Evolutionary conservation across 2,888 invertebrate species (phyloP), one percentile per base, ranked within the genome.

Genomic region (Drosophila demipolita): DNA sequence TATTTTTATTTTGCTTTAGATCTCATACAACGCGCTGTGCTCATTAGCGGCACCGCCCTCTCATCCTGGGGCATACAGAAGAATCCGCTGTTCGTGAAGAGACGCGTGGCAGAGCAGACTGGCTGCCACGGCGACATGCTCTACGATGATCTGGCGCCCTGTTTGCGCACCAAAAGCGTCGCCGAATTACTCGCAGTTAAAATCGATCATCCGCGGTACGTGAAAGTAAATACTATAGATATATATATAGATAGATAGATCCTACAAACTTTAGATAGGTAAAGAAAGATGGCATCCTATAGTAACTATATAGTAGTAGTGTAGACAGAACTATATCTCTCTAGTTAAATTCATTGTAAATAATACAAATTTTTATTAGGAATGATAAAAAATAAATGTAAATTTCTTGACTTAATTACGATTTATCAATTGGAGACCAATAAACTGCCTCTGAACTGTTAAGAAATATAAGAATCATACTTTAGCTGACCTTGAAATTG

Each of bases 51-150:
- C 68, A 98, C 98, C 67, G 97, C 97, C 32, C 94, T 98, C 80
- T 97, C 97, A 90, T 97, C 98, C 40, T 98, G 98, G 98, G 98
- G 98, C 74, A 94, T 98, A 89, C 97, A 97, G 93, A 95, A 96
- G 83, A 97, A 97, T 92, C 97, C 97, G 36, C 94, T 97, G 59
- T 95, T 95, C 87, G 96, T 97, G 88, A 97, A 97, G 93, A 95
- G 96, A 91, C 95, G 95, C 92, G 97, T 97, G 57, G 97, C 97
- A 61, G 96, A 97, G 82, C 96, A 97, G 91, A 96, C 97, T 7
- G 96, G 96, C 54, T 98, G 98, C 91, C 96, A 97, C 90, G 97
- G 96, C 1, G 97, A 97, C 93, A 94, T 96, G 78, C 94, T 96
- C 68, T 96, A 96, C 82, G 97, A 98, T 91, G 97, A 98, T 93